phyloP scores from a whole-genome alignment of 2,888 invertebrate species.

The Heliconius charithonia region DNA sequence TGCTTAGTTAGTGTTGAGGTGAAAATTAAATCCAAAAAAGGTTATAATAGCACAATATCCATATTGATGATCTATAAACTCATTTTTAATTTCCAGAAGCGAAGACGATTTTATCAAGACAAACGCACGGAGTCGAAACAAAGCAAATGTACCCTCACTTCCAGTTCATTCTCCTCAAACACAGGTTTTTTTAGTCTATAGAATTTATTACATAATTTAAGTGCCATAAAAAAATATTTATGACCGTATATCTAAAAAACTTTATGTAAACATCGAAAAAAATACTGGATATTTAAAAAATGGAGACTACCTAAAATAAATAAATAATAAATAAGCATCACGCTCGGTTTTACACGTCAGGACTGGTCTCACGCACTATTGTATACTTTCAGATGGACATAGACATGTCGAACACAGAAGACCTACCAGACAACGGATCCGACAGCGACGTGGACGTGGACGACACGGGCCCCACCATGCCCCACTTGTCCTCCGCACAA shows the following conservation, averaged over 20 bases:
- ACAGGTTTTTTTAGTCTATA: constrained; percentile 21
- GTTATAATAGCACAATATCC: background rate
- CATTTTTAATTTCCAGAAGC: constrained; percentile 54
- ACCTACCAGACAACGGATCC: constrained; percentile 66
- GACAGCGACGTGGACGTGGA: constrained; percentile 79
- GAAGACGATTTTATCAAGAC: constrained; percentile 76
- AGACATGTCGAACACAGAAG: constrained; percentile 64
- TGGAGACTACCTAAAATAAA: too few species aligned
- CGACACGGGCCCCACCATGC: constrained; percentile 59
- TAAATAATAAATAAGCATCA: too few species aligned
- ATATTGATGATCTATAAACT: background rate
- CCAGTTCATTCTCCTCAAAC: constrained; percentile 51
- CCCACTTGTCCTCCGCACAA: constrained; percentile 72
- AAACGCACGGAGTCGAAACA: constrained; percentile 61
- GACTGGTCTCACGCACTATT: too few species aligned
- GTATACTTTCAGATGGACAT: background rate
- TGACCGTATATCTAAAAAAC: too few species aligned
- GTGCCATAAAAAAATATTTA: too few species aligned
- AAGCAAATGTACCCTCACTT: constrained; percentile 58
- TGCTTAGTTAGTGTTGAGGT: too few species aligned
- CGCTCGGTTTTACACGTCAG: too few species aligned
- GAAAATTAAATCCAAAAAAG: background rate
- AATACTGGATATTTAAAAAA: too few species aligned
- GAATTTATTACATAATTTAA: too few species aligned
- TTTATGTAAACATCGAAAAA: too few species aligned